phyloP scores from a whole-genome alignment of 2,113 vertebrate species.

The Nannobrachium achirus region DNA sequence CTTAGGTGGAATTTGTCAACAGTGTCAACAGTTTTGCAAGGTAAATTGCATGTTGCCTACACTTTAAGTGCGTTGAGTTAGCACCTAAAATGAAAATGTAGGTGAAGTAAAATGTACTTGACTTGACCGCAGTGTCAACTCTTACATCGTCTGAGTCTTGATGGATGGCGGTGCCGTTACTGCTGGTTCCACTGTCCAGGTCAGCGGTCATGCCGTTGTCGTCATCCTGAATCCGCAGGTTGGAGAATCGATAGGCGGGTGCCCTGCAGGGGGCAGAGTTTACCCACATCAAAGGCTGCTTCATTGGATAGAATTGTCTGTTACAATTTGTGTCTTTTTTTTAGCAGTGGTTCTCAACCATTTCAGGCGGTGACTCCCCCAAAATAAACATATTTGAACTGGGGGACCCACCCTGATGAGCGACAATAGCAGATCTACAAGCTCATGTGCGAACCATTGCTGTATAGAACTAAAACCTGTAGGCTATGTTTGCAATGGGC shows the following conservation, averaged over 20 bases:
- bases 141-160: slow-evolving; percentile 78
- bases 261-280: slow-evolving; percentile 56
- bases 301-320: no score
- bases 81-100: not conserved
- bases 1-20: no score
- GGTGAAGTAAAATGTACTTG: not conserved
- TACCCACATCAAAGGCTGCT: no score
- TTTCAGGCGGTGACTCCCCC: no score
- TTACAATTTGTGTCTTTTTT: no score
- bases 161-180: slow-evolving; percentile 63
- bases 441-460: not conserved
- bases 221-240: slow-evolving; percentile 73
- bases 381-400: no score
- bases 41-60: no score
- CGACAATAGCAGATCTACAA: not conserved
- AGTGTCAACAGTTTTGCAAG: no score
- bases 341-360: no score
- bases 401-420: no score
- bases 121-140: not conserved
- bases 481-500: no score
- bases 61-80: not conserved
- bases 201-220: slow-evolving; percentile 35
- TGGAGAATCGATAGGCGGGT: slow-evolving; percentile 77
- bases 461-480: no score
- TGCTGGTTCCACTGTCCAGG: slow-evolving; percentile 55